phyloP scores from a whole-genome alignment of 2,888 invertebrate species.

The Leucophenga montana region DNA sequence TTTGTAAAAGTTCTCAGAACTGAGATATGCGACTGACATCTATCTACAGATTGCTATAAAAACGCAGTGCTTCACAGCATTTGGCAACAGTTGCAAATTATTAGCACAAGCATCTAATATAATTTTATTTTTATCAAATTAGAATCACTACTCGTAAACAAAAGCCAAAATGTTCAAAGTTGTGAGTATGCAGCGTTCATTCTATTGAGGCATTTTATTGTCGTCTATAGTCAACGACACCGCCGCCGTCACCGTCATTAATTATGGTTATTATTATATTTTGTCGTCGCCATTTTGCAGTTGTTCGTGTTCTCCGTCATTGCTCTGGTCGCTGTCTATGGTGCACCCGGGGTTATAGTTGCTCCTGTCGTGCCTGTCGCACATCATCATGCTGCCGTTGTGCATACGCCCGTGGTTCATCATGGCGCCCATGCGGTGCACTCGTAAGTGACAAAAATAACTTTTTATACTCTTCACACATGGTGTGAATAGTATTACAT shows the following conservation, averaged over 20 bases:
- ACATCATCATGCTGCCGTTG: conserved; percentile 52
- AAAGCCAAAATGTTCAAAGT: conserved; percentile 70
- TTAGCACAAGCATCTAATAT: conserved; percentile 43
- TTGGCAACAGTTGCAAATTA: conserved; percentile 63
- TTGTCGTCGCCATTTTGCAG: conserved; percentile 48
- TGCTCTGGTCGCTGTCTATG: conserved; percentile 58
- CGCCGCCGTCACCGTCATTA: neutral
- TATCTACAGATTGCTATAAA: conserved; percentile 54
- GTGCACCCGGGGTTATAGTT: conserved; percentile 70
- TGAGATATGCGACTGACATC: neutral
- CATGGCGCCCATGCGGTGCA: conserved; percentile 68
- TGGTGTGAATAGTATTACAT: too few relatives aligned
- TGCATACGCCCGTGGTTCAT: conserved; percentile 61
- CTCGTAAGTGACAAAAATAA: conserved; percentile 53
- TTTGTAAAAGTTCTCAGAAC: neutral
- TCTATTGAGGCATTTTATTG: neutral
- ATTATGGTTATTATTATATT: neutral
- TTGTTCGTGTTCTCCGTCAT: conserved; percentile 68
- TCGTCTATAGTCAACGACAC: neutral
- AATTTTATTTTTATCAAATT: conserved; percentile 4
- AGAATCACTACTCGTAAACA: conserved; percentile 25
- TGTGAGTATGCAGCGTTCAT: conserved; percentile 61
- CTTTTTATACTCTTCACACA: too few relatives aligned
- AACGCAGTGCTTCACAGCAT: conserved; percentile 45
- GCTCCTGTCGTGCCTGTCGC: conserved; percentile 68